phyloP scores from a whole-genome alignment of 1,140 invertebrate genomes.

The Platorchestia sp. region DNA sequence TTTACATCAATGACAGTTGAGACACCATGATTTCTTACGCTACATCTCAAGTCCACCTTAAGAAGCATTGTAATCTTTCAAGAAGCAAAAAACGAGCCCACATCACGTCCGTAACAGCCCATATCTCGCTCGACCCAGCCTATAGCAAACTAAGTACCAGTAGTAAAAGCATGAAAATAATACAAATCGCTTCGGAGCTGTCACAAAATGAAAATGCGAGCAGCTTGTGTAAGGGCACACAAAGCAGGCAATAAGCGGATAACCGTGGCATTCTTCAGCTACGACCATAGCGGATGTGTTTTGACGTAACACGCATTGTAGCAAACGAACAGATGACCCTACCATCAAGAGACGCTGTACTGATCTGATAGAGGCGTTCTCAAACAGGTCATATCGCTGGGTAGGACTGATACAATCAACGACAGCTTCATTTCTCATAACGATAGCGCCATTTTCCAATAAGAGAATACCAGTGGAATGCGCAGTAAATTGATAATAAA shows the following conservation, averaged over 20 bases:
- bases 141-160: not conserved
- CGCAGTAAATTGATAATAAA: not conserved
- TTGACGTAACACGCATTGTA: not conserved
- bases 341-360: not conserved
- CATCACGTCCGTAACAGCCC: no score
- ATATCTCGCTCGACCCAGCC: not conserved
- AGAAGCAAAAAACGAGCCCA: not conserved
- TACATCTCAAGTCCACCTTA: no score
- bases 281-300: not conserved
- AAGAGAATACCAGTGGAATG: not conserved
- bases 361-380: not conserved
- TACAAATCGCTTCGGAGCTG: not conserved
- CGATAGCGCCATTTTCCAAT: not conserved
- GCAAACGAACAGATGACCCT: not conserved
- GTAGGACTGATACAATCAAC: not conserved
- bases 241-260: not conserved
- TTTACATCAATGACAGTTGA: no score
- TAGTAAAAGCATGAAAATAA: not conserved
- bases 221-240: not conserved
- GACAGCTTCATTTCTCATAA: not conserved
- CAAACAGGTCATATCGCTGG: not conserved
- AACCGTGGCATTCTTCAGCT: not conserved
- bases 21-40: no score
- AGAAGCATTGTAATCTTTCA: no score
- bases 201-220: not conserved